Evolutionary conservation across 2,113 vertebrate genomes (phyloP).

Genomic region (Podarcis raffonei): DNA sequence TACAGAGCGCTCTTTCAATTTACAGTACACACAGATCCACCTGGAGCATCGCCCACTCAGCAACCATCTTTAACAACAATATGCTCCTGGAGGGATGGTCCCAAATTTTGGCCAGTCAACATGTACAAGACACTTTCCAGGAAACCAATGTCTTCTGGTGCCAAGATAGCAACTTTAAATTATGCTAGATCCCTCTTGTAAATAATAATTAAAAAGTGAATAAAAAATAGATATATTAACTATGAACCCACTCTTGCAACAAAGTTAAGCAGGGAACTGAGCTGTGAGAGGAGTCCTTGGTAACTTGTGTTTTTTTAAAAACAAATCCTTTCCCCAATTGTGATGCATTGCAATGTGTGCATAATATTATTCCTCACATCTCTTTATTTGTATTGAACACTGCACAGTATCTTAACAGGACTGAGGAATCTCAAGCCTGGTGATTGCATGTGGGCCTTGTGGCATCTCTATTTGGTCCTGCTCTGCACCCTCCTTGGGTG

Average conservation of each 20-base stretch:
- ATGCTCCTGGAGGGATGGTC: not conserved
- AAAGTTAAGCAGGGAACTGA: not conserved
- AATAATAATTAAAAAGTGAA: constrained; percentile 37
- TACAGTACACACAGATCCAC: constrained; percentile 30
- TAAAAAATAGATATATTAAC: constrained; percentile 58
- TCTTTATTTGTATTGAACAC: not conserved
- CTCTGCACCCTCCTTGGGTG: too few species aligned
- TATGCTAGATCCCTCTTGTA: constrained; percentile 49
- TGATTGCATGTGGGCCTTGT: too few species aligned
- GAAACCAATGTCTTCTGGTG: constrained; percentile 35
- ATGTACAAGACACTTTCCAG: constrained; percentile 17
- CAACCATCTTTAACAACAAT: not conserved
- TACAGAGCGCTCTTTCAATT: constrained; percentile 43
- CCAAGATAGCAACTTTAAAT: constrained; percentile 53
- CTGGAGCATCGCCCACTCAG: not conserved
- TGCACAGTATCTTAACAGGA: not conserved
- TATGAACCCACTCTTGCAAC: constrained; percentile 27
- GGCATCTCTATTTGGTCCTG: too few species aligned
- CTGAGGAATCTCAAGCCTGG: too few species aligned
- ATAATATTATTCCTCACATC: not conserved
- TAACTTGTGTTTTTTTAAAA: not conserved
- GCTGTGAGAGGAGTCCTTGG: constrained; percentile 10
- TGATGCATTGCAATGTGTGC: not conserved
- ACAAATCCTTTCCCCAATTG: not conserved
- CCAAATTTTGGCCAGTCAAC: constrained; percentile 33